These are phyloP conservation scores for Psilopogon haemacephalus DNA, from an alignment of 2,113 vertebrate genomes.

Conservation along the genomic window DNA sequence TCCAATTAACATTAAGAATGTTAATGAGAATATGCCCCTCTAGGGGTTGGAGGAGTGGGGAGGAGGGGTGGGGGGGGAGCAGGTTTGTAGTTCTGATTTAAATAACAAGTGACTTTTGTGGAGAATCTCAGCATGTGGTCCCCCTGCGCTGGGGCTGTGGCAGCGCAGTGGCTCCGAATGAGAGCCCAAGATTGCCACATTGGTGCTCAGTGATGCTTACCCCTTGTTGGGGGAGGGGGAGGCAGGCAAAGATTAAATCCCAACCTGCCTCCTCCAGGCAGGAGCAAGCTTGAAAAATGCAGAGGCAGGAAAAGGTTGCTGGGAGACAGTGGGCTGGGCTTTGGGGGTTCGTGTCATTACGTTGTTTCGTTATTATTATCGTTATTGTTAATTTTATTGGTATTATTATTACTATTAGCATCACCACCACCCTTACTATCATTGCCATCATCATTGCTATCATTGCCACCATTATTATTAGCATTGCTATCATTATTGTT, in stretches of 20 bases:
- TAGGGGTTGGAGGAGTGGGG: slow-evolving; percentile 31
- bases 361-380: background rate
- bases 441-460: no score
- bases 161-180: slow-evolving; percentile 56
- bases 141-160: slow-evolving; percentile 57
- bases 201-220: slow-evolving; percentile 66
- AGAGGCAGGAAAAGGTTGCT: background rate
- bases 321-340: background rate
- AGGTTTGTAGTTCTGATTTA: slow-evolving; percentile 72
- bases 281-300: slow-evolving; percentile 29
- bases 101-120: slow-evolving; percentile 75
- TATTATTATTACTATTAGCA: no score
- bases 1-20: slow-evolving; percentile 74
- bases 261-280: background rate
- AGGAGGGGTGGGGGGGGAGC: slow-evolving; percentile 49
- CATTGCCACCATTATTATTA: no score
- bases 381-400: no score
- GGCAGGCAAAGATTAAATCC: slow-evolving; percentile 58
- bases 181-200: slow-evolving; percentile 49
- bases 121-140: slow-evolving; percentile 64
- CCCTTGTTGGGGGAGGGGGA: slow-evolving; percentile 5
- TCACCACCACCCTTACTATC: no score
- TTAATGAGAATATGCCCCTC: slow-evolving; percentile 71
- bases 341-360: background rate
- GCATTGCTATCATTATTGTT: no score